These are phyloP conservation scores for Ophioderma brevispina DNA, from an alignment of 35 echinoderm and acorn worm genomes.

Conservation along the genomic window DNA sequence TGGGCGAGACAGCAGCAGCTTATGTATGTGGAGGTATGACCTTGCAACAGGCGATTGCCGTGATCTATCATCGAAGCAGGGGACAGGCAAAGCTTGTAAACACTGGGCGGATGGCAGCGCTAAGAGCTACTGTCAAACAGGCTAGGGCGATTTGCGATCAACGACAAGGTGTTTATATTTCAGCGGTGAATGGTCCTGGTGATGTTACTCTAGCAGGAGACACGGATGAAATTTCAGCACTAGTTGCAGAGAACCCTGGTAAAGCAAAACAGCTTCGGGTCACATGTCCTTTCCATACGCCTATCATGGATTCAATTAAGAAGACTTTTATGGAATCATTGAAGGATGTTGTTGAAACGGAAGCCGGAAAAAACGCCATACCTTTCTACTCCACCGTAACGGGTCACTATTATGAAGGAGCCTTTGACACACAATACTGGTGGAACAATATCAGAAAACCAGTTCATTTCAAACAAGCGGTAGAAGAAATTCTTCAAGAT, in stretches of 20 bases:
- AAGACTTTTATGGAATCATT: conserved; percentile 74
- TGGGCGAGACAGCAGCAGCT: conserved; percentile 90
- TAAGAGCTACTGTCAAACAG: conserved; percentile 62
- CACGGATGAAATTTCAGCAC: conserved; percentile 59
- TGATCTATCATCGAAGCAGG: conserved; percentile 80
- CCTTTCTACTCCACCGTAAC: conserved; percentile 83
- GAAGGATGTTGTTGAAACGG: conserved; percentile 62
- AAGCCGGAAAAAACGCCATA: conserved; percentile 13
- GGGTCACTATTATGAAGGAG: conserved; percentile 70
- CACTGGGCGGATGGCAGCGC: conserved; percentile 85
- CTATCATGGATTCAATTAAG: conserved; percentile 79
- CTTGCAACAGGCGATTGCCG: conserved; percentile 71
- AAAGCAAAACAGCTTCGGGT: conserved; percentile 76
- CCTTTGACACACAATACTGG: conserved; percentile 86
- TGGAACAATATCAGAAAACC: conserved; percentile 88
- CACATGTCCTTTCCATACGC: conserved; percentile 86
- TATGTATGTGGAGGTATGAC: conserved; percentile 86
- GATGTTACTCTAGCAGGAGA: conserved; percentile 74
- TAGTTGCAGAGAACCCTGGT: conserved; percentile 52
- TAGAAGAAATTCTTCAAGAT: conserved; percentile 66
- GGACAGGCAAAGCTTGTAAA: conserved; percentile 77
- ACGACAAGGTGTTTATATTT: conserved; percentile 70
- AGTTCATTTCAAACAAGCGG: conserved; percentile 75
- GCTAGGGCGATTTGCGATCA: conserved; percentile 65
- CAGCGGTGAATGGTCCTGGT: conserved; percentile 87